These are phyloP conservation scores for Catocala sponsa DNA, from an alignment of 2,888 invertebrate genomes.

Conservation along the genomic window DNA sequence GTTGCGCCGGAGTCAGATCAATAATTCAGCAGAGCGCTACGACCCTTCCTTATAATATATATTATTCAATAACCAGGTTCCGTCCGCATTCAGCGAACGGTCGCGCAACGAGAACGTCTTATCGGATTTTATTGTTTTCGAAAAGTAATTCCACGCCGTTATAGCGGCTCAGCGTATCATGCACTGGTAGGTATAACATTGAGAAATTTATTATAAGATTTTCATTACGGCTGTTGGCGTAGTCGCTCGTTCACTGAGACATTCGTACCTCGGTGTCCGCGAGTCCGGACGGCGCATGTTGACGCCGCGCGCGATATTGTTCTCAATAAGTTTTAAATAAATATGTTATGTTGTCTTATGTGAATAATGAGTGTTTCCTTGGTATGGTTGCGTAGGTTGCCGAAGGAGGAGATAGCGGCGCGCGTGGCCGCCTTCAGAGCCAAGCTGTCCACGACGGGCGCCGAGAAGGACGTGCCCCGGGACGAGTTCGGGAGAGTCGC, in stretches of 20 bases:
- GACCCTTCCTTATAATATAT: constrained; percentile 55
- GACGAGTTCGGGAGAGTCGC: constrained; percentile 96
- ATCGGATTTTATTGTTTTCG: constrained; percentile 84
- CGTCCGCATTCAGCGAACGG: constrained; percentile 56
- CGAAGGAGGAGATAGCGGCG: constrained; percentile 94
- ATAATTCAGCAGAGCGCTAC: constrained; percentile 67
- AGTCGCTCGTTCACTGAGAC: constrained; percentile 52
- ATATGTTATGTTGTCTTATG: constrained; percentile 31
- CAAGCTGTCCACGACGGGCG: constrained; percentile 92
- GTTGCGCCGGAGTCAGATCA: constrained; percentile 82
- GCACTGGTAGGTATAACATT: constrained; percentile 81
- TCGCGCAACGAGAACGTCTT: constrained; percentile 68
- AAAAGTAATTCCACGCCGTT: constrained; percentile 81
- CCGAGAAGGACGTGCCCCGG: constrained; percentile 88
- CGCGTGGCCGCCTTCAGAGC: constrained; percentile 96
- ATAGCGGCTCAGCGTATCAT: constrained; percentile 73
- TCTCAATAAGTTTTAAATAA: constrained; percentile 22
- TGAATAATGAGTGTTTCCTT: constrained; percentile 79
- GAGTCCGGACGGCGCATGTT: constrained; percentile 36
- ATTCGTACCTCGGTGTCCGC: constrained; percentile 41
- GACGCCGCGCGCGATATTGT: constrained; percentile 35
- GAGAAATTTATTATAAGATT: constrained; percentile 69
- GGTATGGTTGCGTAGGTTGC: constrained; percentile 91
- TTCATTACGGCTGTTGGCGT: constrained; percentile 66
- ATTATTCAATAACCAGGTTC: constrained; percentile 46